Base-by-base conservation (phyloP, 2,888 invertebrate species). In the Cyrtodaria siliqua region DNA sequence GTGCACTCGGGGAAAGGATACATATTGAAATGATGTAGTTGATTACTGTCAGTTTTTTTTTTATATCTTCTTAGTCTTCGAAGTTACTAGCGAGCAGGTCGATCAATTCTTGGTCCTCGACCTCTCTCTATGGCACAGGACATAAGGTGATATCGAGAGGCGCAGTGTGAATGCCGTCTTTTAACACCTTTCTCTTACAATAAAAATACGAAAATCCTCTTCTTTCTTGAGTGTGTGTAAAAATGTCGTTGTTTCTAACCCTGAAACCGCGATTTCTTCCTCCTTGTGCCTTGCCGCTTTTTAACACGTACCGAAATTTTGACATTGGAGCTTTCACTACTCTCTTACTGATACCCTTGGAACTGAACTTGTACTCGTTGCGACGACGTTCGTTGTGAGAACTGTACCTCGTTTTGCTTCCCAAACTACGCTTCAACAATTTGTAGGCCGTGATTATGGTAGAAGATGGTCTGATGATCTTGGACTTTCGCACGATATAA, bases 1-100 rank as follows among this genome's bases (percentile, higher is more conserved):
- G 78, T 69, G 24, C 73, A 66, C 16, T 47, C 27, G 20, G 64
- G 56, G 33, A 73, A 78, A 26, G 78, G 66, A 69, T 63, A 69
- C 66, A 73, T 60, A 6, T 60, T 26, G 26, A 24, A 44, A 42
- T 60, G 47, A 42, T n/a, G 2, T 8, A n/a, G n/a, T n/a, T n/a
- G n/a, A n/a, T n/a, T n/a, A n/a, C n/a, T n/a, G n/a, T n/a, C n/a
- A n/a, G n/a, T n/a, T n/a, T n/a, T n/a, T n/a, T n/a, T 16, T 18
- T n/a, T n/a, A n/a, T n/a, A n/a, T n/a, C n/a, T n/a, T n/a, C n/a
- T n/a, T n/a, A n/a, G n/a, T n/a, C n/a, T n/a, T n/a, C n/a, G n/a
- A n/a, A n/a, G n/a, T n/a, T n/a, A n/a, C n/a, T n/a, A 20, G 40
- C 52, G 18, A 72, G 56, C 56, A 72, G 40, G 1, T 55, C 55